These are phyloP conservation scores for Scelioninae gen. 1 DNA, from an alignment of 2,888 invertebrate species.

Conservation along the genomic window DNA sequence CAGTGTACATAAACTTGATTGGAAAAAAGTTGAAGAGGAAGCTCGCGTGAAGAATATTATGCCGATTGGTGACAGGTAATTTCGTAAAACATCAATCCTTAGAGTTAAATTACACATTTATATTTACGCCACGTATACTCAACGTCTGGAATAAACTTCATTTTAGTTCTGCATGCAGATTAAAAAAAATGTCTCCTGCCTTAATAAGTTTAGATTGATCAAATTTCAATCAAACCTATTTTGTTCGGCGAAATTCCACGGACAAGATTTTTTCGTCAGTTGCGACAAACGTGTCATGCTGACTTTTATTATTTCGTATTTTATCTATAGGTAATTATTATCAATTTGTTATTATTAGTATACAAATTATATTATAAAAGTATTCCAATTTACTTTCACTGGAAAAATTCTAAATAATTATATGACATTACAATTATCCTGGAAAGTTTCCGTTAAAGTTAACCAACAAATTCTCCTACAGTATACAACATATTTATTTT, in stretches of 20 bases:
- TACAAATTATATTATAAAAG: too few species aligned
- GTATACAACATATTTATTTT: too few species aligned
- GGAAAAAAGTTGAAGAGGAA: conserved; percentile 68
- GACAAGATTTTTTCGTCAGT: too few species aligned
- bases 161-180: conserved; percentile 40
- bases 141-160: conserved; percentile 58
- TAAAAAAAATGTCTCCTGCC: conserved; percentile 43
- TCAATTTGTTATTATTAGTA: too few species aligned
- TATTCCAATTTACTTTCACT: too few species aligned
- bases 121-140: conserved; percentile 48
- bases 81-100: conserved; percentile 69
- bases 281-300: too few species aligned
- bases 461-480: too few species aligned
- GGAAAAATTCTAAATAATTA: too few species aligned
- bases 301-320: too few species aligned
- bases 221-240: conserved; percentile 58
- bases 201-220: conserved; percentile 61
- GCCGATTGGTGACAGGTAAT: conserved; percentile 73
- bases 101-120: conserved; percentile 60
- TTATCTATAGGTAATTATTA: too few species aligned
- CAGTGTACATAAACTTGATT: conserved; percentile 66
- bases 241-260: conserved; percentile 22
- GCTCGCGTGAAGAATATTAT: conserved; percentile 74
- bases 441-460: too few species aligned
- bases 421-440: too few species aligned